phyloP scores from a whole-genome alignment of 2,888 invertebrate genomes.

The Lacanobia oleracea region DNA sequence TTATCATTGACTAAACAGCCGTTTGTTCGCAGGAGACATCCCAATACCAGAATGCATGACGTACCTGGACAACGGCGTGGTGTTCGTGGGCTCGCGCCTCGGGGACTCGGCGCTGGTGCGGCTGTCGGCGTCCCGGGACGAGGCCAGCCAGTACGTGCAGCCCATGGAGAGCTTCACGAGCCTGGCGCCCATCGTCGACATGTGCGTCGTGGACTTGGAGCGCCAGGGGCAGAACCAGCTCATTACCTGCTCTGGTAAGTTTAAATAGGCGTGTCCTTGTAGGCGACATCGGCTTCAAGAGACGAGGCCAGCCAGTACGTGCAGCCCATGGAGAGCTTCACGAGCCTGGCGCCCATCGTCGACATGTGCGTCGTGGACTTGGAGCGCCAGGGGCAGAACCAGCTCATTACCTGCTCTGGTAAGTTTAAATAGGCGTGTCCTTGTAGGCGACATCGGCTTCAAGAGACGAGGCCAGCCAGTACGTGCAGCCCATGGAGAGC shows the following conservation, averaged over 20 bases:
- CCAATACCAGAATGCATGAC: conserved; percentile 99
- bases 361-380: conserved; percentile 99
- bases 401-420: conserved; percentile 99
- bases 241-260: conserved; percentile 97
- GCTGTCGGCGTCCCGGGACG: conserved; percentile 95
- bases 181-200: conserved; percentile 99
- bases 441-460: conserved; percentile 95
- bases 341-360: conserved; percentile 99
- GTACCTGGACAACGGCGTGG: conserved; percentile 99
- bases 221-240: conserved; percentile 99
- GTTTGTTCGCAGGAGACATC: conserved; percentile 92
- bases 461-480: conserved; percentile 96
- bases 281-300: conserved; percentile 93
- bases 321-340: conserved; percentile 98
- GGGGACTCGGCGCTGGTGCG: conserved; percentile 99
- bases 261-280: conserved; percentile 92
- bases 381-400: conserved; percentile 99
- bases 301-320: conserved; percentile 97
- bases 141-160: conserved; percentile 96
- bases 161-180: conserved; percentile 99
- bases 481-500: conserved; percentile 98
- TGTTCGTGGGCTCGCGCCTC: conserved; percentile 98
- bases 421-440: conserved; percentile 86
- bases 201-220: conserved; percentile 99
- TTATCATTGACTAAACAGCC: background rate